Base-by-base conservation (phyloP, 2,797 vertebrate genomes). In the Poecile montanus region DNA sequence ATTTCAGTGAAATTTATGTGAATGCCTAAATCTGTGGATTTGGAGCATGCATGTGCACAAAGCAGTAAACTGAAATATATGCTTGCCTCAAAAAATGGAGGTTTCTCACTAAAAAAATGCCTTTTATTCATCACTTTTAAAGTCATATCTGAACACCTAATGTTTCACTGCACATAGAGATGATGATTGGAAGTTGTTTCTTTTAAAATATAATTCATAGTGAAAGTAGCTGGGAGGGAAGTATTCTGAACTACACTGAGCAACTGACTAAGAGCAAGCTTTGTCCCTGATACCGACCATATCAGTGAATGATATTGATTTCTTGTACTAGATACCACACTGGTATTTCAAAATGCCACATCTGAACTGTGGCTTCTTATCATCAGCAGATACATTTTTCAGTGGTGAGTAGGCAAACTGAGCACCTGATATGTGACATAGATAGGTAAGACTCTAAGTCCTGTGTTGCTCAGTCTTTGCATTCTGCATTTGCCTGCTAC, bases 401-500 rank as follows among this genome's bases (percentile, higher is more conserved):
- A 73, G n/a, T 15, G 25, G 30, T n/a, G 29, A 72, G 25, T 53
- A 51, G 74, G 30, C 32, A 89, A 78, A 58, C 5, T 56, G 36
- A 8, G 18, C 9, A 25, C 32, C 26, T 79, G 57, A 82, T 50
- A 21, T 48, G 10, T 1, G 0, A n/a, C 0, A 5, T 2, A 34
- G 8, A 7, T 29, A 50, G 26, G 2, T 44, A 81, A 87, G 58
- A 78, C n/a, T 13, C 10, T 44, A 56, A 44, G n/a, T 75, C 48
- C 11, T 16, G 10, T 54, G 11, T 40, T 84, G 19, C 30, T 81
- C 38, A 10, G 22, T 58, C 47, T 88, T 78, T 1, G 3, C 16
- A 14, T 62, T 84, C 36, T n/a, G 18, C 17, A 11, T 88, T 90
- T 81, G 26, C 6, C 21, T 16, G 2, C n/a, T 72, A 73, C 25